Evolutionary conservation across 1,140 invertebrate genomes (phyloP).

Genomic region (Dryas iulia): DNA sequence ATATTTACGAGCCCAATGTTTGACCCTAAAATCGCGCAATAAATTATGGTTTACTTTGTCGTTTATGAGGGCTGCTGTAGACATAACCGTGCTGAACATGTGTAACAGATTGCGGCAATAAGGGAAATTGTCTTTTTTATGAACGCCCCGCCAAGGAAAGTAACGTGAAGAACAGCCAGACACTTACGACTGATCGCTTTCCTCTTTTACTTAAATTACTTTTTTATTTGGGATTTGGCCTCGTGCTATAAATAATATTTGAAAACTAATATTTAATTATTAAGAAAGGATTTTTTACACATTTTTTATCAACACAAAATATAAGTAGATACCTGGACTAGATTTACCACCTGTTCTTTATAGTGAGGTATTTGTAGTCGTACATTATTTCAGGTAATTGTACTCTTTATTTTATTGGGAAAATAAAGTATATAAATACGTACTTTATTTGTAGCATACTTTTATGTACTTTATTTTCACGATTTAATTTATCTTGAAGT

Average conservation of each 20-base stretch:
- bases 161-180: constrained; percentile 48
- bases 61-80: constrained; percentile 75
- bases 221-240: constrained; percentile 23
- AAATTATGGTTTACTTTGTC: constrained; percentile 79
- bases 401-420: too few species aligned
- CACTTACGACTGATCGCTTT: constrained; percentile 35
- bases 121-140: constrained; percentile 79
- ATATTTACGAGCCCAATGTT: constrained; percentile 65
- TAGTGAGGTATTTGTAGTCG: too few species aligned
- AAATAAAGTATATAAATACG: too few species aligned
- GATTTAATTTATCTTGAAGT: too few species aligned
- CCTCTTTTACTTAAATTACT: constrained; percentile 27
- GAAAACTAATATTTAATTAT: not conserved
- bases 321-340: too few species aligned
- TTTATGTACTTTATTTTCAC: too few species aligned
- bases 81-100: constrained; percentile 69
- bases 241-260: not conserved
- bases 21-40: constrained; percentile 75
- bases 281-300: too few species aligned
- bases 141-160: constrained; percentile 64
- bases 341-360: too few species aligned
- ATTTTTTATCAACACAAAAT: too few species aligned
- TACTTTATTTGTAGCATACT: too few species aligned
- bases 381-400: too few species aligned
- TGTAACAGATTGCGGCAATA: constrained; percentile 79